Evolutionary conservation across 2,113 vertebrate genomes (phyloP), one percentile per base, ranked within the genome.

Genomic region (Stigmatopora argus): DNA sequence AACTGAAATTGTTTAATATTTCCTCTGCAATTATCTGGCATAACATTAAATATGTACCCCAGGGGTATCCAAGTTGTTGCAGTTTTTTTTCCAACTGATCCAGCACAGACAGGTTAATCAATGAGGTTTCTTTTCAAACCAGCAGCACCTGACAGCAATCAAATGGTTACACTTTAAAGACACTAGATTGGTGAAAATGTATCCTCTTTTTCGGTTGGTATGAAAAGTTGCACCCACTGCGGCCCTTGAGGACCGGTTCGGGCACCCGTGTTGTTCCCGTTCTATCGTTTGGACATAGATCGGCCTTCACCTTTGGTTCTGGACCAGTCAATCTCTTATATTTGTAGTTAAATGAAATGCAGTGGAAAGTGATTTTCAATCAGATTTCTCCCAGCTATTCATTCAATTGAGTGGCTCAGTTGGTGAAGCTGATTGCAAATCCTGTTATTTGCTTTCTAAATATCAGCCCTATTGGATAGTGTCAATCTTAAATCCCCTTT

Each of bases 401-500:
- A 9, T 23, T 15, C 1, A 2, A 64, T 64, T 66, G 48, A 26
- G 21, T 48, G 53, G 7, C 58, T 66, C 46, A 48, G 67, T 53
- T 13, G 51, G 23, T 60, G 38, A 18, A 18, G 46, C 26, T 63
- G 41, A n/a, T 63, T 35, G 23, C 44, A 51, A 64, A 55, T 47
- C 19, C 57, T 66, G 63, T 68, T 73, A 31, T 56, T 55, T 45
- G 11, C 38, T 47, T 67, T 31, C 18, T 11, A 46, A 61, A 47
- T 46, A 45, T 14, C 38, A 17, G 31, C 74, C 46, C 31, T n/a
- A 12, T 74, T 52, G 31, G 5, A 48, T 19, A 63, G 45, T 68
- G 57, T 61, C 59, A 61, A 41, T 19, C 45, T 49, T 31, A 15
- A 67, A 41, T 35, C 38, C 45, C 61, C 64, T 69, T 67, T 48